Base-by-base conservation (phyloP, 2,113 vertebrate genomes). In the Poeciliopsis occidentalis region DNA sequence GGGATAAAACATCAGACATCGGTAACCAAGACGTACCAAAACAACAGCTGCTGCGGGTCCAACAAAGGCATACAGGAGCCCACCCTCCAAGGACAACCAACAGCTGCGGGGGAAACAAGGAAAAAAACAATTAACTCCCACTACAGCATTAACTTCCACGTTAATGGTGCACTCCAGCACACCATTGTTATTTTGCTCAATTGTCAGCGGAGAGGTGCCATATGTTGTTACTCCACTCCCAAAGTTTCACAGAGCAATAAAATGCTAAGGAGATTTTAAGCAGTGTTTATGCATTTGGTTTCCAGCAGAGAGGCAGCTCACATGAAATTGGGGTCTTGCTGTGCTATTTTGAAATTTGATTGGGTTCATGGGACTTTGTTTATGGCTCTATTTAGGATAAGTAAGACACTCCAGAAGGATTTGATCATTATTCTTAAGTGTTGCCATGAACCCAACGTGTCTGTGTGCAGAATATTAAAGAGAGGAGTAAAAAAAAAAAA, bases 21-120 rank as follows among this genome's bases (percentile, higher is more conserved):
- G 61, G 27, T 69, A 51, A 26, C 54, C 13, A 61, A 80, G 73
- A 86, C 95, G 92, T 96, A 99, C 98, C 96, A 99, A 93, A 90
- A 99, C 98, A 91, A 99, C 98, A 84, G 97, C 98, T 34, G 98
- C 98, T 77, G 98, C 98, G 79, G 98, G 98, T 94, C 98, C 98
- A 75, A 99, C 98, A 74, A 99, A 99, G 79, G 98, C 98, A 63
- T 99, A 99, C 66, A 99, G 96, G 2, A 99, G 96, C 39, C 98
- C 98, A 78, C 98, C 98, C 95, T 99, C 98, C 68, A 99, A 96
- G 94, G 98, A 99, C 31, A 99, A 94, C 98, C 98, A 99, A 92
- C 98, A 99, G 89, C 98, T 99, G 93, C 76, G 80, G 81, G 74
- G 51, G 81, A 84, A 85, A 64, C 76, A 87, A 66, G 69, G 61